Percentiles rank a stretch among this genome's conserved stretches.
phyloP scores from a whole-genome alignment of 2,888 invertebrate genomes.

The Epistrophe eligans region DNA sequence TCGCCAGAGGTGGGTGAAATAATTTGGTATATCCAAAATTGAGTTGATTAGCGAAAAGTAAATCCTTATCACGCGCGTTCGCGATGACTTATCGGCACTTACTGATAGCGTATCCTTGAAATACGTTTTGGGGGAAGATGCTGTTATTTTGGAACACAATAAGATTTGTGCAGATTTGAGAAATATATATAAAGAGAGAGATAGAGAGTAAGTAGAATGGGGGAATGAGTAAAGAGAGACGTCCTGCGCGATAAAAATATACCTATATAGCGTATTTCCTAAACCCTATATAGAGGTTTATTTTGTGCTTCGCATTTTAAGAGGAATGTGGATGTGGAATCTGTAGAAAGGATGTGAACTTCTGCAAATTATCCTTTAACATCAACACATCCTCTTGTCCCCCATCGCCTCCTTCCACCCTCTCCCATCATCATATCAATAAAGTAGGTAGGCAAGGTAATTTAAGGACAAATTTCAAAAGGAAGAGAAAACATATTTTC shows the following conservation, averaged over 20 bases:
- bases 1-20: background rate
- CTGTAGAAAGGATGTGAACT: conserved; percentile 31
- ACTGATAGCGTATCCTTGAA: conserved; percentile 76
- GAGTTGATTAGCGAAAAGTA: conserved; percentile 19
- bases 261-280: background rate
- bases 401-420: background rate
- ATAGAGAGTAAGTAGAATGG: conserved; percentile 26
- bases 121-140: conserved; percentile 59
- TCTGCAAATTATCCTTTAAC: conserved; percentile 29
- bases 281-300: background rate
- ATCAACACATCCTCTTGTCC: background rate
- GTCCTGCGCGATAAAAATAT: conserved; percentile 50
- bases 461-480: background rate
- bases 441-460: too few relatives aligned
- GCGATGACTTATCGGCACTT: conserved; percentile 71
- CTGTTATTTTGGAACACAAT: conserved; percentile 54
- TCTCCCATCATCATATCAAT: background rate
- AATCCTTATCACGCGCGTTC: conserved; percentile 66
- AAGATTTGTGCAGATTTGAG: conserved; percentile 59
- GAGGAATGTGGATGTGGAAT: conserved; percentile 63
- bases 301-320: background rate
- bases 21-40: background rate
- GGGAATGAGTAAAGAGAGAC: conserved; percentile 15
- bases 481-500: conserved; percentile 27
- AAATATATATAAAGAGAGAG: background rate